Base-by-base conservation (phyloP, 2,888 invertebrate species). In the Tachina fera region DNA sequence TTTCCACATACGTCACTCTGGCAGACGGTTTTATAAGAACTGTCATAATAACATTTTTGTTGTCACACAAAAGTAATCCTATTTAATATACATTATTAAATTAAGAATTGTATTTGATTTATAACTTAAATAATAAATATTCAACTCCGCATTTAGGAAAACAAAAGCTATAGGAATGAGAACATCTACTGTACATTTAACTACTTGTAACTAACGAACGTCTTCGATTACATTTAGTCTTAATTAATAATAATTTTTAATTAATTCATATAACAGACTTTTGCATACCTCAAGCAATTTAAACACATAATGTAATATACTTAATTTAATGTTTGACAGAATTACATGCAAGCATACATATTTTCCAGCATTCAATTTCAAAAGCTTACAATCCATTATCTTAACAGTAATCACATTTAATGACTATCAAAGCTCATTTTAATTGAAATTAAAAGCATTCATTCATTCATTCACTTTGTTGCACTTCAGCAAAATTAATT, bases 391-490 rank as follows among this genome's bases (percentile, higher is more conserved):
- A 13, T 31, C 10, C 68, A n/a, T 70, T 70, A 53, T 51, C 39
- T 47, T 49, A 49, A 58, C 13, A 49, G 16, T 75, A 81, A 68
- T 75, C 61, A 68, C 22, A 81, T 68, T 67, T 60, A 80, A 61
- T 60, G 43, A 51, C 56, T 68, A 19, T 53, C 19, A 75, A 75
- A 74, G 74, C 74, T 51, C 49, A 51, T 70, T 79, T 76, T 80
- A 84, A 84, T 72, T 77, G 76, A 72, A 67, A 77, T 81, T 77
- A 81, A 81, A 77, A 41, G 77, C 63, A 56, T 74, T 74, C 56
- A 5, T 63, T 74, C 63, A 56, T 74, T 74, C 56, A 5, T 63
- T 74, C 56, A 5, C 56, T 81, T 68, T 53, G 43, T 14, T 60
- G 14, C 19, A 47, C 47, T 77, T 60, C 5, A 67, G 19, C 19